Base-by-base conservation (phyloP, 2,888 invertebrate genomes). In the Epinotia demarniana region DNA sequence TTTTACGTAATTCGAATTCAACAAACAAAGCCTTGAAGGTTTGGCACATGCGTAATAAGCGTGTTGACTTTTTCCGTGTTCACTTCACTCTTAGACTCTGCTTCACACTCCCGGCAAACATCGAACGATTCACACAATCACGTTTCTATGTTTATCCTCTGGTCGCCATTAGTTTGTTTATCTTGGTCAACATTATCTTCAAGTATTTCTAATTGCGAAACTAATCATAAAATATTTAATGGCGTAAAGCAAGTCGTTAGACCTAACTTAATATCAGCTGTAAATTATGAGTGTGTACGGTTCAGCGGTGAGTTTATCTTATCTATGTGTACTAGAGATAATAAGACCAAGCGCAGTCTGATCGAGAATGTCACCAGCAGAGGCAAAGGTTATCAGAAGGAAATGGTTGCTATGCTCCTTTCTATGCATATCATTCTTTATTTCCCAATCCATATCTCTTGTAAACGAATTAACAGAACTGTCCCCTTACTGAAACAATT, bases 271-370 rank as follows among this genome's bases (percentile, higher is more conserved):
- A 67, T 75, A 72, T 72, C 33, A 75, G 61, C 66, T 75, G 62
- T 55, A 73, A 57, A 61, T 27, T 58, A 75, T 69, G 61, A 77
- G 43, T 49, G 12, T 57, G 33, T 55, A 57, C 73, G 78, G 78
- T 79, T 79, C 77, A 81, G 82, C 84, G 86, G 86, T 90, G 87
- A 87, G 87, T 87, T 88, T 90, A 88, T 89, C 88, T 90, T 88
- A 90, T 90, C 90, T 68, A 39, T 80, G 80, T 87, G 85, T 82
- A 85, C 82, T 81, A 75, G 77, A 81, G 81, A 82, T 85, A 84
- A 81, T 80, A 75, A 79, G 80, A 79, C 78, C 78, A 80, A 81
- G 81, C 78, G 80, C 81, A 83, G 82, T 80, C 80, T 81, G 77
- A 81, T 79, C 81, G 61, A 53, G 27, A 68, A 77, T 81, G 80